Base-by-base conservation (phyloP, 2,113 vertebrate species). In the Mus spicilegus region DNA sequence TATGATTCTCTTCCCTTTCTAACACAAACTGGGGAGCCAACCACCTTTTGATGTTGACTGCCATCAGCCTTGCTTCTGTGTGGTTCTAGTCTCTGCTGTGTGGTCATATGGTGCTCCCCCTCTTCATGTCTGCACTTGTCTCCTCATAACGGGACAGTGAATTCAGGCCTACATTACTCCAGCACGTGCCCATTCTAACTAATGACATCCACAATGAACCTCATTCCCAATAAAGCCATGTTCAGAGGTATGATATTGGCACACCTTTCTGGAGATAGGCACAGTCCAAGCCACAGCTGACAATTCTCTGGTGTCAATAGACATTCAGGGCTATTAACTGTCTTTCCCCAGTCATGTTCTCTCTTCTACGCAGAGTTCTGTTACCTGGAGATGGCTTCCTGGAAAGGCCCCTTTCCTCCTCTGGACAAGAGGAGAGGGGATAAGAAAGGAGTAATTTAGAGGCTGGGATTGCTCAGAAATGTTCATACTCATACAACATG, bases 261-360 rank as follows among this genome's bases (percentile, higher is more conserved):
- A 33, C 26, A 30, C 75, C 4, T 90, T 95, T 87, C 56, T 30
- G 28, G 42, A n/a, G 54, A n/a, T 1, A 12, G 28, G 46, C 61
- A 69, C 36, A 63, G 87, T 69, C 94, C 54, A 94, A 72, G 9
- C 17, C 5, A 36, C 8, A 78, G 3, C 8, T 63, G 61, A 58
- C 33, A 98, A 46, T 97, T 97, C 96, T 97, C 92, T 96, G 96
- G 96, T 93, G 96, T 89, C 96, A 89, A 73, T 26, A 95, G 95
- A 78, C 91, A 17, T 75, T 72, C 84, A 72, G 87, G 78, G 17
- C 94, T 94, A 86, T 36, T 46, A 0, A 1, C 2, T 63, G 28
- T 77, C 95, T 96, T 96, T 20, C 0, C 77, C 3, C 13, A 56
- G 82, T 95, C 4, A 7, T 69, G 84, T 92, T 69, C 39, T 93